A percentile compares a stretch with the other conserved stretches of the same genome.
Conservation (phyloP, 2,113 vertebrate genomes). For the Nothobranchius furzeri region DNA sequence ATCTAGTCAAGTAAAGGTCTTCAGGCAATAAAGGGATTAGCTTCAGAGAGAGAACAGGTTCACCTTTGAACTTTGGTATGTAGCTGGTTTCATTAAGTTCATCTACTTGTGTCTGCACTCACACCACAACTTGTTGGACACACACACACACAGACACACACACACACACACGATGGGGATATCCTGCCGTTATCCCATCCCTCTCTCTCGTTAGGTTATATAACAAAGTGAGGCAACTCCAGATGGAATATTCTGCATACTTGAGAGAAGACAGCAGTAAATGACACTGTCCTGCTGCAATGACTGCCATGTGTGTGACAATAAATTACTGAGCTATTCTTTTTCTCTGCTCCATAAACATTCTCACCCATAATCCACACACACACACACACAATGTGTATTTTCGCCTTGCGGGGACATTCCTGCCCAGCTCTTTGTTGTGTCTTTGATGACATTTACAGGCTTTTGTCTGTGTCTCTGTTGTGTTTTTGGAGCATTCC, state of each 20-base stretch:
- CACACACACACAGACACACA: background rate
- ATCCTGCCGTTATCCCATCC: constrained; percentile 31
- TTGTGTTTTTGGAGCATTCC: constrained; percentile 67
- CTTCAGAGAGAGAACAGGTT: no score
- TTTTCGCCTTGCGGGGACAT: constrained; percentile 58
- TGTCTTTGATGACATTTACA: constrained; percentile 74
- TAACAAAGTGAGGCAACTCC: constrained; percentile 57
- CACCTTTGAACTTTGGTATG: no score
- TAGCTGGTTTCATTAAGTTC: background rate
- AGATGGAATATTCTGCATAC: constrained; percentile 68
- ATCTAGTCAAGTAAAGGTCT: no score
- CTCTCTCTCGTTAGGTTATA: constrained; percentile 50
- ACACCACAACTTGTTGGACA: constrained; percentile 14
- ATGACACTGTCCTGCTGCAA: constrained; percentile 70
- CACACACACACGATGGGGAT: constrained; percentile 26
- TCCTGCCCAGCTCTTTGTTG: constrained; percentile 68
- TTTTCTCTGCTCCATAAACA: constrained; percentile 70
- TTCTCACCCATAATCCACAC: constrained; percentile 70
- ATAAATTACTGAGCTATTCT: constrained; percentile 70
- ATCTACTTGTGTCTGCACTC: background rate
- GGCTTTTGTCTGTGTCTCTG: constrained; percentile 64
- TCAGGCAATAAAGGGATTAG: no score
- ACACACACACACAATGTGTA: constrained; percentile 58
- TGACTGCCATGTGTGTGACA: constrained; percentile 74
- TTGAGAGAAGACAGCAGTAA: constrained; percentile 69